These are phyloP conservation scores for Diaphora mendica DNA, from an alignment of 2,888 invertebrate species.

Conservation along the genomic window DNA sequence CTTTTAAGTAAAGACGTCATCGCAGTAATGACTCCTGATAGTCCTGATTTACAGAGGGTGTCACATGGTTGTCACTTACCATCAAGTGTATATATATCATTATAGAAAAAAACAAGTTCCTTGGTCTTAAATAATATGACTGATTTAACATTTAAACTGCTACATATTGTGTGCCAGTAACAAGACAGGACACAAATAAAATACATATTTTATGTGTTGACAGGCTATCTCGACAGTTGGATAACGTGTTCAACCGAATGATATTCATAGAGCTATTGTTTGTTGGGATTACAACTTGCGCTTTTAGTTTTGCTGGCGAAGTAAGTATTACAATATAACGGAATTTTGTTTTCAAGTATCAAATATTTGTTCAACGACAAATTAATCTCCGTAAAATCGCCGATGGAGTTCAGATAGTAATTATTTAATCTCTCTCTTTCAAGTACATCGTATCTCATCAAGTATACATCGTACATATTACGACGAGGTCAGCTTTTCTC, in stretches of 20 bases:
- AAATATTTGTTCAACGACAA: neutral
- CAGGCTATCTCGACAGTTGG: slow-evolving; percentile 61
- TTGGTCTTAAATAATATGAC: neutral
- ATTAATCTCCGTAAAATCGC: too few relatives aligned
- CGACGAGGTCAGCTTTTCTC: too few relatives aligned
- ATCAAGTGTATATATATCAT: too few relatives aligned
- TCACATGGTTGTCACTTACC: too few relatives aligned
- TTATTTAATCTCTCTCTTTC: too few relatives aligned
- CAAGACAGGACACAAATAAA: slow-evolving; percentile 36
- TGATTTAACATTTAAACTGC: neutral
- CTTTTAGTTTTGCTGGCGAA: slow-evolving; percentile 64
- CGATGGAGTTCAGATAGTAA: too few relatives aligned
- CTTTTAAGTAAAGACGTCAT: too few relatives aligned
- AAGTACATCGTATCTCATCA: too few relatives aligned
- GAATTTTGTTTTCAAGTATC: neutral
- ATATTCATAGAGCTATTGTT: slow-evolving; percentile 66
- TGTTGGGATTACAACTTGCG: slow-evolving; percentile 63
- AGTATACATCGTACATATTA: too few relatives aligned
- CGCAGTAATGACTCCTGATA: too few relatives aligned
- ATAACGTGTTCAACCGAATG: slow-evolving; percentile 64
- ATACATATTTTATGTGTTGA: slow-evolving; percentile 43
- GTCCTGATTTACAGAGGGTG: too few relatives aligned
- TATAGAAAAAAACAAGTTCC: too few relatives aligned
- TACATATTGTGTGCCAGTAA: neutral
- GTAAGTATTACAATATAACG: slow-evolving; percentile 54